Conservation (phyloP, 1,140 invertebrate genomes). For the Trichonephila inaurata region DNA sequence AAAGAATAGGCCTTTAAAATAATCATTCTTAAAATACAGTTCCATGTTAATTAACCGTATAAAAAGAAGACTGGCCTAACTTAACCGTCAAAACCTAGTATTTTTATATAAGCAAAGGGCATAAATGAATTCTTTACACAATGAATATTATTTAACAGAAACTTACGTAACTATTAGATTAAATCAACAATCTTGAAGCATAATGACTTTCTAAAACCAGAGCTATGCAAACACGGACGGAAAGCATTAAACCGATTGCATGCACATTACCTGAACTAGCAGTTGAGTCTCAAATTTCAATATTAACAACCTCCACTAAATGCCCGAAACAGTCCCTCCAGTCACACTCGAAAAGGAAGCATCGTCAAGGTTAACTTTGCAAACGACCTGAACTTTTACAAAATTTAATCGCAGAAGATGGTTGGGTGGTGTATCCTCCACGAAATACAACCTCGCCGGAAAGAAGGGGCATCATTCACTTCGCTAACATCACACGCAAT, state of each 20-base stretch:
- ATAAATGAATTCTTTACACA: not conserved
- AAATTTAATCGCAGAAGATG: slow-evolving; percentile 11
- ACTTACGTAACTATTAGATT: not conserved
- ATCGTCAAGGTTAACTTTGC: slow-evolving; percentile 3
- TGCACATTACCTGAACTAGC: not conserved
- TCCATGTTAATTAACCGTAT: too few relatives aligned
- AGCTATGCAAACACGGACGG: not conserved
- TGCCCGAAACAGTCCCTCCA: not conserved
- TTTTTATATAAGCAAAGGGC: not conserved
- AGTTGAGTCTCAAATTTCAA: not conserved
- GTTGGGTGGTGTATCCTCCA: not conserved
- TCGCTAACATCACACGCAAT: not conserved
- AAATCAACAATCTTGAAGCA: not conserved
- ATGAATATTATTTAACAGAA: not conserved
- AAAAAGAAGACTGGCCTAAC: too few relatives aligned
- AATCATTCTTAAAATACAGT: too few relatives aligned
- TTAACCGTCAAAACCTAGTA: not conserved
- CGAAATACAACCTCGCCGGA: not conserved
- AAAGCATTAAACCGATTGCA: slow-evolving; percentile 11
- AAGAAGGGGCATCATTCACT: not conserved
- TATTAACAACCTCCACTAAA: not conserved
- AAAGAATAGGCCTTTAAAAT: too few relatives aligned
- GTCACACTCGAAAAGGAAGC: not conserved
- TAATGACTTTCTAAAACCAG: not conserved
- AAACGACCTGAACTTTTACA: slow-evolving; percentile 28